Conservation (phyloP, 2,888 invertebrate genomes). For the Lithophane leautieri region DNA sequence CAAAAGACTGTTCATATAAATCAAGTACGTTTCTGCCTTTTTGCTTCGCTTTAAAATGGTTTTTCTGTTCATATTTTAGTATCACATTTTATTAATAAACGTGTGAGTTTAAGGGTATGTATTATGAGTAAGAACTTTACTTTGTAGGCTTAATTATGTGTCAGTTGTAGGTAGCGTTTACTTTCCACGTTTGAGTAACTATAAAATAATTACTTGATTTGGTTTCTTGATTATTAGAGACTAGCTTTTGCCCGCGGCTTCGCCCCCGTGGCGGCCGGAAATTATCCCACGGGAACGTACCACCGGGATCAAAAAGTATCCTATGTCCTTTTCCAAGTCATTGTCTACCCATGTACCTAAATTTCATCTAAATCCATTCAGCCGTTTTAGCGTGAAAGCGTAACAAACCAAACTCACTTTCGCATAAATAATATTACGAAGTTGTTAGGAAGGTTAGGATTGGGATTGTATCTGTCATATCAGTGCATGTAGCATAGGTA, state of each 20-base stretch:
- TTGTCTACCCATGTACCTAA: too few relatives aligned
- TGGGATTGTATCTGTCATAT: neutral
- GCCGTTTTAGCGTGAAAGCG: too few relatives aligned
- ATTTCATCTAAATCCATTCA: too few relatives aligned
- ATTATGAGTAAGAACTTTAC: slow-evolving; percentile 74
- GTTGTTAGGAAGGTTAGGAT: too few relatives aligned
- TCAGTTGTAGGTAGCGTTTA: slow-evolving; percentile 13
- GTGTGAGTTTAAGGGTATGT: slow-evolving; percentile 72
- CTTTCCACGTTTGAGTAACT: neutral
- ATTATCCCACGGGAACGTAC: too few relatives aligned
- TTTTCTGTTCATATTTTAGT: slow-evolving; percentile 81
- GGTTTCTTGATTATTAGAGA: neutral
- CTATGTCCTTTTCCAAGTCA: too few relatives aligned
- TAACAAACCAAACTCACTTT: too few relatives aligned
- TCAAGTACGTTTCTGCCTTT: slow-evolving; percentile 82
- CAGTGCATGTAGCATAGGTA: neutral
- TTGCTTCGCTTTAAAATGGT: slow-evolving; percentile 77
- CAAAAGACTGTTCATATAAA: slow-evolving; percentile 85
- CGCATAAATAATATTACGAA: too few relatives aligned
- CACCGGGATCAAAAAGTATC: too few relatives aligned
- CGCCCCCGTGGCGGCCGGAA: too few relatives aligned
- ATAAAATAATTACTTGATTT: neutral
- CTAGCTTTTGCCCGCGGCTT: too few relatives aligned
- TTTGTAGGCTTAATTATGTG: slow-evolving; percentile 70
- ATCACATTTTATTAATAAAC: slow-evolving; percentile 81